A percentile compares a stretch with the other conserved stretches of the same genome.
phyloP scores from a whole-genome alignment of 2,113 vertebrate genomes.

The Zapus hudsonius region DNA sequence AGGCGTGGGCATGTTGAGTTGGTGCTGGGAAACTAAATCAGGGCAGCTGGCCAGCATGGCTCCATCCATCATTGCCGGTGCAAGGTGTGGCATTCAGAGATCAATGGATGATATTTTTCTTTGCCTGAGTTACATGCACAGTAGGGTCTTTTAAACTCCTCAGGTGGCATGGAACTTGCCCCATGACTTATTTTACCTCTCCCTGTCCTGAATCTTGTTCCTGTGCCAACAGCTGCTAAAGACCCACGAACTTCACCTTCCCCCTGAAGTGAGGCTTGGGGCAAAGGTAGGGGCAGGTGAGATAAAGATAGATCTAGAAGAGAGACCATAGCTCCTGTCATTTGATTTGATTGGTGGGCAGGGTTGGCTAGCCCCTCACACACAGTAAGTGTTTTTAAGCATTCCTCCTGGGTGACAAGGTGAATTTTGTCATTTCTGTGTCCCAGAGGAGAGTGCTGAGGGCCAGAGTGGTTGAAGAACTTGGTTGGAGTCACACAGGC shows the following conservation, averaged over 20 bases:
- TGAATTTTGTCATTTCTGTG: background rate
- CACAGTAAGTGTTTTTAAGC: background rate
- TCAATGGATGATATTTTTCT: background rate
- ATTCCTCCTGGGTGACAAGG: background rate
- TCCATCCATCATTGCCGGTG: background rate
- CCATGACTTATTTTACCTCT: background rate
- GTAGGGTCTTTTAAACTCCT: background rate
- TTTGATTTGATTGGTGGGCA: background rate
- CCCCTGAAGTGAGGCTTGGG: background rate
- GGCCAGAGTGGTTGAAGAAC: background rate
- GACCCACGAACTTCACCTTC: background rate
- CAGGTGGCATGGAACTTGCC: background rate
- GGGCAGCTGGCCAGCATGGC: accelerated
- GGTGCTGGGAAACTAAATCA: background rate
- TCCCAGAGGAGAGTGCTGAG: background rate
- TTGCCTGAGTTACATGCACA: background rate
- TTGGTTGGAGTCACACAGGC: background rate
- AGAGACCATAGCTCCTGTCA: background rate
- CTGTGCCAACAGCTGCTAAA: background rate
- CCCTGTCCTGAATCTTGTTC: background rate
- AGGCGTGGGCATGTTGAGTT: background rate
- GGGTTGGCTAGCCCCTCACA: background rate
- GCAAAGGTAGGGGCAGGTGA: too few species aligned
- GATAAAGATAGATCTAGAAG: background rate
- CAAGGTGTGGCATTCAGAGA: background rate